Evolutionary conservation across 2,113 vertebrate species (phyloP), one percentile per base, ranked within the genome.

Genomic region (Pavo muticus): DNA sequence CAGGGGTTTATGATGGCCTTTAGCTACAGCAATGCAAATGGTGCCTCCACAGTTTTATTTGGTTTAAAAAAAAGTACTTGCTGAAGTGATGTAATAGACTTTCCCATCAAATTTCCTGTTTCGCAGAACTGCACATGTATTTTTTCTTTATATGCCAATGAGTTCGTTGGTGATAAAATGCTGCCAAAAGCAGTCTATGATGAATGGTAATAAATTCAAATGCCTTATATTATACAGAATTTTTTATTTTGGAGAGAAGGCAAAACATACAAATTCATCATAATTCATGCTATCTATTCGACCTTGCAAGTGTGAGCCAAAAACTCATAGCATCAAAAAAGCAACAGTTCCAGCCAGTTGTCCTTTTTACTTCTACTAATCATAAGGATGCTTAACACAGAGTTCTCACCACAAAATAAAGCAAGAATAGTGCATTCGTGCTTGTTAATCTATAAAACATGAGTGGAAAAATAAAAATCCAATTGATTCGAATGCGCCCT

Each of bases 1-100:
- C 7, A 35, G 69, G 37, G 88, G 96, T 97, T 98, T 98, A 98
- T 10, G 81, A 98, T 97, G 93, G 97, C 97, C 96, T 92, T 97
- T 19, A 94, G 97, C 97, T 89, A 97, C 56, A 95, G 80, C 47
- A 72, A 87, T 44, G 68, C 63, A 94, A 91, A 92, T 48, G 95
- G 97, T 88, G 95, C 97, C 96, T 92, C 72, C 82, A 32, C 11
- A 2, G 39, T 96, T 98, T 98, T 96, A 98, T 98, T 97, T 96
- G 96, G 90, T 76, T 73, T 52, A 50, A 78, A 92, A 88, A 78
- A 92, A 87, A 88, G 82, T 61, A 77, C 59, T 78, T 78, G 29
- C 35, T 76, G 50, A 61, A 96, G 85, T 96, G 97, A 93, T 97
- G 94, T 92, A 95, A 97, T 11, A 84, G 95, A 92, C 89, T 84